These are phyloP conservation scores for Cryptotis parvus DNA, from an alignment of 2,113 vertebrate genomes.

Conservation along the genomic window DNA sequence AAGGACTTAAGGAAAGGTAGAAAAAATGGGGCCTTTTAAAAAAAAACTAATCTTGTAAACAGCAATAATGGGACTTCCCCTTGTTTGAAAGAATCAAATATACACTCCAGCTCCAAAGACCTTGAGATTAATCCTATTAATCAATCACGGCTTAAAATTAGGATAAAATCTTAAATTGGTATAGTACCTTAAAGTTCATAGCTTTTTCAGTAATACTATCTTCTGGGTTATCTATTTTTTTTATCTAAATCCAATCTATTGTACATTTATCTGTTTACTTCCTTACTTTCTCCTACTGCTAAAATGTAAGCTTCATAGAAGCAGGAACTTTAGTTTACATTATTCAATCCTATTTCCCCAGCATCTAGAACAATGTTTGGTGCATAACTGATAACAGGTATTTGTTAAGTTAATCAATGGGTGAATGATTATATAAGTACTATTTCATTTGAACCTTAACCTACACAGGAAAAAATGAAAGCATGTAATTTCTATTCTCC, in stretches of 20 bases:
- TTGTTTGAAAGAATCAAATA: conserved; percentile 26
- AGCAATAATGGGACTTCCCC: not conserved
- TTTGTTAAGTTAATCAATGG: conserved; percentile 29
- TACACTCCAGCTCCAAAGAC: not conserved
- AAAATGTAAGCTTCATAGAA: conserved; percentile 34
- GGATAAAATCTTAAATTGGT: not conserved
- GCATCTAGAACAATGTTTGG: not conserved
- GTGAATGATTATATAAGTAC: not conserved
- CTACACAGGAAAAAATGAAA: not conserved
- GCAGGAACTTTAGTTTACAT: not conserved
- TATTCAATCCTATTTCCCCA: not conserved
- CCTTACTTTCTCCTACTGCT: not conserved
- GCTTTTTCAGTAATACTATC: conserved; percentile 18
- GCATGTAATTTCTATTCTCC: not conserved
- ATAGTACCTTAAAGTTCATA: conserved; percentile 12
- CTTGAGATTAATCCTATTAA: conserved; percentile 43
- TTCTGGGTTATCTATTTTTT: conserved; percentile 15
- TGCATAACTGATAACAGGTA: not conserved
- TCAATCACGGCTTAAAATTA: conserved; percentile 26
- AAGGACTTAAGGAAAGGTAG: not conserved
- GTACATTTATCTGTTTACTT: not conserved
- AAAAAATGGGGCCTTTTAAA: not conserved
- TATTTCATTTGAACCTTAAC: conserved; percentile 4
- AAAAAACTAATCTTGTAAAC: not conserved
- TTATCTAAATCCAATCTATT: not conserved